Conservation (phyloP, 2,888 invertebrate species). For the Caradrina kadenii region DNA sequence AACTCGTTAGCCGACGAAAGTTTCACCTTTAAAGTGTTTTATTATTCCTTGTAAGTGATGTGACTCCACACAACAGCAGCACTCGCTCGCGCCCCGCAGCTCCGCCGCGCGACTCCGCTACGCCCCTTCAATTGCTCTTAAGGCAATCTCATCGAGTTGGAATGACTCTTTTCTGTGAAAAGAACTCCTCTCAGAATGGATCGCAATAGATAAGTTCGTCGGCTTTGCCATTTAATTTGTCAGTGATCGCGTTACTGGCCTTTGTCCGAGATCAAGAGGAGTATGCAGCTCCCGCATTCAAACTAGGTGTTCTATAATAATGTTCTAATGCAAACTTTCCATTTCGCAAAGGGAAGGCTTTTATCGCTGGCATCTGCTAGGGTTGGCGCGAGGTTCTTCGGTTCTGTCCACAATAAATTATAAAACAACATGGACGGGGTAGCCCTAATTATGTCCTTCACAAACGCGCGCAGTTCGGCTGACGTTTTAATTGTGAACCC, state of each 20-base stretch:
- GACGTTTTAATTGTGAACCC: conserved; percentile 53
- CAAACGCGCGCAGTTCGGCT: conserved; percentile 44
- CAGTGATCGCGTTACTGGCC: conserved; percentile 61
- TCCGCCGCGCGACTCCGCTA: neutral
- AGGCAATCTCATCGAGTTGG: conserved; percentile 39
- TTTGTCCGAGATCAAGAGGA: conserved; percentile 68
- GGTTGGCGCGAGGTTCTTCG: conserved; percentile 28
- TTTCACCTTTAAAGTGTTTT: conserved; percentile 67
- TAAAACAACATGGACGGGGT: conserved; percentile 62
- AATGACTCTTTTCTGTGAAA: conserved; percentile 52
- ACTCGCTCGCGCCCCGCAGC: neutral
- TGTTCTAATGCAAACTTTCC: conserved; percentile 63
- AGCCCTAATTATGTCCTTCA: conserved; percentile 66
- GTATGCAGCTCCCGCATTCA: conserved; percentile 46
- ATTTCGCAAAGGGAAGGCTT: conserved; percentile 57
- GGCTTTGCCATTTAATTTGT: conserved; percentile 46
- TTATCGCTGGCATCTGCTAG: conserved; percentile 43
- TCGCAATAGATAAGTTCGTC: conserved; percentile 58
- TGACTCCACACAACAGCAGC: conserved; percentile 36
- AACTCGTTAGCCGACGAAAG: conserved; percentile 65
- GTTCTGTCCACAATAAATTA: conserved; percentile 61
- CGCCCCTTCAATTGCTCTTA: conserved; percentile 29
- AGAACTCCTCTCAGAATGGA: conserved; percentile 51
- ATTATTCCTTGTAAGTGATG: conserved; percentile 61
- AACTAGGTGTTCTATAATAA: conserved; percentile 48